phyloP scores from a whole-genome alignment of 2,113 vertebrate genomes.

The Sander lucioperca region DNA sequence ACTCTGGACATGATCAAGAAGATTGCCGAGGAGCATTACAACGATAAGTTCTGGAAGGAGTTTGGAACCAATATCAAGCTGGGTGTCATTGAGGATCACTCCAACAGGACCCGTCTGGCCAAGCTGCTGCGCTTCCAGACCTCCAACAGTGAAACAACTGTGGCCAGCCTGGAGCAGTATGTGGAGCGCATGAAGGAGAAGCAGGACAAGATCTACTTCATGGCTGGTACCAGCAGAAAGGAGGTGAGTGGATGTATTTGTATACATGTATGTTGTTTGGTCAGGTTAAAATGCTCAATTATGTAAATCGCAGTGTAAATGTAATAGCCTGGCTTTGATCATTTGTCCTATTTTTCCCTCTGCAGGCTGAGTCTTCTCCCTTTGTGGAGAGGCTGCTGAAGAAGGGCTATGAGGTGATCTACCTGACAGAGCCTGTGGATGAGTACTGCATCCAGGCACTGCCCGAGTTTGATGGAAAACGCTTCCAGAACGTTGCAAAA shows the following conservation, averaged over 20 bases:
- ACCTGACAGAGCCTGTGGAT: conserved; percentile 97
- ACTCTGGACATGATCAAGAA: conserved; percentile 99
- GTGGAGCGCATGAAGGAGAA: conserved; percentile 99
- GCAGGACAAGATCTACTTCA: conserved; percentile 99
- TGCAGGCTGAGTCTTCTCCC: conserved; percentile 94
- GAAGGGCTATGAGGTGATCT: conserved; percentile 98
- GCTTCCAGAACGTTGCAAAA: conserved; percentile 99
- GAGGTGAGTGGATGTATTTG: conserved; percentile 84
- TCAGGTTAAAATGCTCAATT: background rate
- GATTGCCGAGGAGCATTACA: conserved; percentile 97
- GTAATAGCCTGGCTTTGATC: background rate
- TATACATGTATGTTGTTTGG: too few species aligned
- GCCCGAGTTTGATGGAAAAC: conserved; percentile 97
- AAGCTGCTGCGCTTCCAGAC: conserved; percentile 98
- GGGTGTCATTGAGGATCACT: conserved; percentile 99
- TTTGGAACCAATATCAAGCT: conserved; percentile 99
- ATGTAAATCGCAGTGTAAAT: background rate
- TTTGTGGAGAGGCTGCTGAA: conserved; percentile 97
- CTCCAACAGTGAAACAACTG: conserved; percentile 88
- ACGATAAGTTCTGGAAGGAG: conserved; percentile 99
- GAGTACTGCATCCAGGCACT: conserved; percentile 99
- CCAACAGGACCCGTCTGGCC: conserved; percentile 96
- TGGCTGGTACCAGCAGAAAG: conserved; percentile 95
- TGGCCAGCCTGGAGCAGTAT: conserved; percentile 94
- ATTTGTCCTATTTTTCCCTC: background rate